A percentile compares a stretch with the other conserved stretches of the same genome.
Conservation (phyloP, 2,797 vertebrate species). For the Peromyscus attwateri region DNA sequence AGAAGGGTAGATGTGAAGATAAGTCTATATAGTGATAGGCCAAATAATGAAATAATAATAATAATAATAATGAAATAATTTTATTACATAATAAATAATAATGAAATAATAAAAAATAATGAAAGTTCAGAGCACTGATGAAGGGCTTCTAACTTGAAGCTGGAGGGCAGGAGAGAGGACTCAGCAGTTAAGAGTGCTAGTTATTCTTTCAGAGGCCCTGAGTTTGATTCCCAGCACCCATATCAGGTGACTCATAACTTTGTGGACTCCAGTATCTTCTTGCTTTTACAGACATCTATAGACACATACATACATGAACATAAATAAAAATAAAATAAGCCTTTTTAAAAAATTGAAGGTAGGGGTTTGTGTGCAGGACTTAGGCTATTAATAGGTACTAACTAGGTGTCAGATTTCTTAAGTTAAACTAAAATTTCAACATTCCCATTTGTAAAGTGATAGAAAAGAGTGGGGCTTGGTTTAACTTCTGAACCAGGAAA, state of each 20-base stretch:
- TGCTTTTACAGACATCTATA: background rate
- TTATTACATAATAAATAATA: too few species aligned
- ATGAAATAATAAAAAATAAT: background rate
- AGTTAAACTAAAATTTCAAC: constrained; percentile 18
- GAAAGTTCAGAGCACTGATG: background rate
- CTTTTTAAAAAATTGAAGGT: background rate
- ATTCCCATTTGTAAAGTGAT: constrained; percentile 8
- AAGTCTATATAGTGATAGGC: background rate
- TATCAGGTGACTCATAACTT: background rate
- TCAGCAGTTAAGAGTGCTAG: background rate
- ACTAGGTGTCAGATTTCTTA: background rate
- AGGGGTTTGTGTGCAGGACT: background rate
- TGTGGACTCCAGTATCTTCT: background rate
- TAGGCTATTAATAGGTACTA: constrained; percentile 1
- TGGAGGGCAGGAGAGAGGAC: background rate
- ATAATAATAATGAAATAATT: too few species aligned
- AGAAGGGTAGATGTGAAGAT: constrained; percentile 15
- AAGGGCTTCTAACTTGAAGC: constrained; percentile 6
- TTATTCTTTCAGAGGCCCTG: background rate
- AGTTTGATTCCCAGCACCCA: background rate
- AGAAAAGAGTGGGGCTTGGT: constrained; percentile 29
- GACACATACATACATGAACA: background rate
- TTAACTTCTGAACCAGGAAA: constrained; percentile 59
- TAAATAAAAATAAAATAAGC: background rate
- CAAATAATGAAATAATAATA: background rate